Conservation (phyloP, 2,113 vertebrate species). For the Vireo altiloquus region DNA sequence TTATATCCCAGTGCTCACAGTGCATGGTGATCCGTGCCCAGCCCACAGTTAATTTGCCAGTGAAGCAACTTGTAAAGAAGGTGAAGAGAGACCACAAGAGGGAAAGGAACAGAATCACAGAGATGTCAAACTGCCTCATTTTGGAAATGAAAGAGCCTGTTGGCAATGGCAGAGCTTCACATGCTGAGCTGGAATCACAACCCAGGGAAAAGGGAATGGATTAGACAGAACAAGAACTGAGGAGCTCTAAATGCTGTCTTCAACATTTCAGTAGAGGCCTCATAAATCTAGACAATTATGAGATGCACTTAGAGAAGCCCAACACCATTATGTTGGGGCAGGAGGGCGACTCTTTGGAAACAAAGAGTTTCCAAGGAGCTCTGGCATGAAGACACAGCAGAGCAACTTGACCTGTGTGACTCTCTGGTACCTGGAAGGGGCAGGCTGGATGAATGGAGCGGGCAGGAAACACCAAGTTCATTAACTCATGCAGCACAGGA, state of each 20-base stretch:
- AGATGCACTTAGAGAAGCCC: conserved; percentile 36
- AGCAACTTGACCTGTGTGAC: not conserved
- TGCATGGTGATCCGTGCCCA: not conserved
- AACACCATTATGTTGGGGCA: not conserved
- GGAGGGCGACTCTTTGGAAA: not conserved
- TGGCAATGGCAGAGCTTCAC: conserved; percentile 53
- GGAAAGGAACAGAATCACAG: not conserved
- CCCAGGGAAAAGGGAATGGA: conserved; percentile 27
- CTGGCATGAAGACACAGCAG: not conserved
- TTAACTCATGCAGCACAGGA: not conserved
- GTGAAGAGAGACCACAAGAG: not conserved
- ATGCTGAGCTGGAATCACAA: conserved; percentile 52
- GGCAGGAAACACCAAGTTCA: not conserved
- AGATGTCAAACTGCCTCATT: conserved; percentile 9
- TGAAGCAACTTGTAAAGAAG: not conserved
- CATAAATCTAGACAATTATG: conserved; percentile 60
- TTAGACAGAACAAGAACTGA: conserved; percentile 60
- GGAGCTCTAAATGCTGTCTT: conserved; percentile 64
- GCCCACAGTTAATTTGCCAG: not conserved
- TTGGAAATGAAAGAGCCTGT: conserved; percentile 48
- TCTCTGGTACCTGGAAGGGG: not conserved
- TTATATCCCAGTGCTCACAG: not conserved
- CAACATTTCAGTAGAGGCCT: conserved; percentile 39
- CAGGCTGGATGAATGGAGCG: not conserved
- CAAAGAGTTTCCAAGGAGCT: not conserved